Conservation (phyloP, 1,140 invertebrate species). For the Pogonus chalceus region DNA sequence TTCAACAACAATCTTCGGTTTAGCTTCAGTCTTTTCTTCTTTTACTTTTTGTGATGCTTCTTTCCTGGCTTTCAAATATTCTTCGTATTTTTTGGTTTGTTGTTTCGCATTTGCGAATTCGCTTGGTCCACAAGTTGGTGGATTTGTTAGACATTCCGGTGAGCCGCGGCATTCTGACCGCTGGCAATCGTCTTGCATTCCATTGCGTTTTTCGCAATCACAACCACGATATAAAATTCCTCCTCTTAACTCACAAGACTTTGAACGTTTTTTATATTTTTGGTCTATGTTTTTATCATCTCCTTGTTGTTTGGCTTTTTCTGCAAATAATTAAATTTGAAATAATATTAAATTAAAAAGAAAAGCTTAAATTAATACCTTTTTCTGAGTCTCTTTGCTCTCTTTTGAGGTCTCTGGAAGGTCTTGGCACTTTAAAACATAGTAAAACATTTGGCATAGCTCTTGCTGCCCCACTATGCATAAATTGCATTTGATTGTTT, state of each 20-base stretch:
- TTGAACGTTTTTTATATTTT: slow-evolving; percentile 29
- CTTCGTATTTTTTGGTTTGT: slow-evolving; percentile 15
- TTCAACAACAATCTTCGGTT: slow-evolving; percentile 21
- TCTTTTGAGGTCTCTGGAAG: no score
- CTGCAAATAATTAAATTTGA: no score
- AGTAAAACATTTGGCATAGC: no score
- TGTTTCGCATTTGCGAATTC: slow-evolving; percentile 31
- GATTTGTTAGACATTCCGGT: slow-evolving; percentile 53
- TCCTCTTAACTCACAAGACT: slow-evolving; percentile 55
- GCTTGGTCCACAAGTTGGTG: slow-evolving; percentile 54
- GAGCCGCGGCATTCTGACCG: slow-evolving; percentile 55
- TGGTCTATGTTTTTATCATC: neutral
- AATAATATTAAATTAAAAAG: no score
- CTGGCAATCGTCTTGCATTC: slow-evolving; percentile 62
- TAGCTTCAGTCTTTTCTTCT: slow-evolving; percentile 18
- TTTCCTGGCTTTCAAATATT: slow-evolving; percentile 30
- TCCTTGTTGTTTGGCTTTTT: no score
- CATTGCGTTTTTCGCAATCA: slow-evolving; percentile 65
- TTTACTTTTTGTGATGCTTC: slow-evolving; percentile 24
- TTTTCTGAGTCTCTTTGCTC: no score
- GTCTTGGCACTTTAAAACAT: no score
- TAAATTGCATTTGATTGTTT: no score
- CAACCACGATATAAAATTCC: slow-evolving; percentile 57
- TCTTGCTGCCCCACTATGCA: no score
- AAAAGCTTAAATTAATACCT: no score